These are phyloP conservation scores for Andrena camellia DNA, from an alignment of 2,888 invertebrate genomes.

Conservation along the genomic window DNA sequence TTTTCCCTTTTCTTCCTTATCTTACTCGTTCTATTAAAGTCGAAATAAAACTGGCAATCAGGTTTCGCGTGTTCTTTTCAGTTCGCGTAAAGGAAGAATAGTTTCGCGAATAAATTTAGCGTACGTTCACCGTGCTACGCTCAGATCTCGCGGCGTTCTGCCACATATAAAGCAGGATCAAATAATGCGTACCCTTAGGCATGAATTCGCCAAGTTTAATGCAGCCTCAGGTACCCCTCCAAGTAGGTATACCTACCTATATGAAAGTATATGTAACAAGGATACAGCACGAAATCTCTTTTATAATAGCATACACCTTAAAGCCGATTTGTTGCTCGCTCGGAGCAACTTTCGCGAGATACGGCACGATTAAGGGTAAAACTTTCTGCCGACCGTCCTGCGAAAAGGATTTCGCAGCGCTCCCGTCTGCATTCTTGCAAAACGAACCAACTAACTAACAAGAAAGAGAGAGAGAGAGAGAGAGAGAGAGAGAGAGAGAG, in stretches of 20 bases:
- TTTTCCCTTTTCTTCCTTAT: not conserved
- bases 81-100: constrained; percentile 11
- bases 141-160: not conserved
- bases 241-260: constrained; percentile 28
- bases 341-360: constrained; percentile 68
- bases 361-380: constrained; percentile 71
- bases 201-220: constrained; percentile 58
- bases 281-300: constrained; percentile 66
- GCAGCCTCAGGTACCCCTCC: constrained; percentile 35
- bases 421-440: constrained; percentile 5
- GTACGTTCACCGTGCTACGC: constrained; percentile 8
- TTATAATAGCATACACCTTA: constrained; percentile 69
- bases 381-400: constrained; percentile 60
- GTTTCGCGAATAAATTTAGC: constrained; percentile 49
- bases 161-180: constrained; percentile 55
- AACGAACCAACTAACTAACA: constrained; percentile 12
- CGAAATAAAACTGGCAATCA: constrained; percentile 16
- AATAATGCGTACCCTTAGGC: constrained; percentile 54
- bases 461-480: too few relatives aligned
- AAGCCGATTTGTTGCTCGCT: constrained; percentile 73
- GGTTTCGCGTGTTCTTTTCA: constrained; percentile 31
- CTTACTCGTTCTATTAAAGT: not conserved
- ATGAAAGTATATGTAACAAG: constrained; percentile 53
- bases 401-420: constrained; percentile 48
- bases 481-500: too few relatives aligned